These are phyloP conservation scores for Lota lota DNA, from an alignment of 2,113 vertebrate genomes.

Conservation along the genomic window DNA sequence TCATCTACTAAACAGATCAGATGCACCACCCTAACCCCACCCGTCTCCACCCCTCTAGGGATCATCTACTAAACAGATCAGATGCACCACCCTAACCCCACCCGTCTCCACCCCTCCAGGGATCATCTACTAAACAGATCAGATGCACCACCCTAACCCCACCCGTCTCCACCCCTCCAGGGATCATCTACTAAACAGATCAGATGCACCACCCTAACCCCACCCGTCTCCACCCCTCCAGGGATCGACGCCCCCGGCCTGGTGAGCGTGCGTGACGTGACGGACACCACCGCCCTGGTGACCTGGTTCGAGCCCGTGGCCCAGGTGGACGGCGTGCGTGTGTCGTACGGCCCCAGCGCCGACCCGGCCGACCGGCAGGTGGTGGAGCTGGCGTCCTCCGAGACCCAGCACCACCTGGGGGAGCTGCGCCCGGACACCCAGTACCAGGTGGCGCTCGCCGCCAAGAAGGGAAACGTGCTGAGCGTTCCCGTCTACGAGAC, in stretches of 20 bases:
- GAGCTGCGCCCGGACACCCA: conserved; percentile 85
- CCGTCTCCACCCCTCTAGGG: too few relatives aligned
- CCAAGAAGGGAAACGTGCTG: conserved; percentile 76
- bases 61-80: too few relatives aligned
- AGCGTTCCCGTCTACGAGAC: conserved; percentile 81
- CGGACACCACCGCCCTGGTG: conserved; percentile 87
- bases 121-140: too few relatives aligned
- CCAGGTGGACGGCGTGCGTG: conserved; percentile 80
- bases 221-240: conserved; percentile 39
- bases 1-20: conserved; percentile 44
- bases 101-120: not conserved
- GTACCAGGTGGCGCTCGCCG: conserved; percentile 85
- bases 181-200: too few relatives aligned
- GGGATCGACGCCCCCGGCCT: conserved; percentile 90
- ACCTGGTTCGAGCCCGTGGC: conserved; percentile 93
- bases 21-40: too few relatives aligned
- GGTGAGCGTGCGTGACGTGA: conserved; percentile 88
- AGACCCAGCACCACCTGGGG: conserved; percentile 88
- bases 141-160: too few relatives aligned
- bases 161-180: too few relatives aligned
- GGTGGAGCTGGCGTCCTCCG: conserved; percentile 81
- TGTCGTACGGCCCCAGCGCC: conserved; percentile 82
- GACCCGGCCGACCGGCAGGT: conserved; percentile 75
- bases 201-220: not conserved
- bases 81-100: not conserved